Evolutionary conservation across 2,113 vertebrate genomes (phyloP).

Genomic region (Corapipo altera): DNA sequence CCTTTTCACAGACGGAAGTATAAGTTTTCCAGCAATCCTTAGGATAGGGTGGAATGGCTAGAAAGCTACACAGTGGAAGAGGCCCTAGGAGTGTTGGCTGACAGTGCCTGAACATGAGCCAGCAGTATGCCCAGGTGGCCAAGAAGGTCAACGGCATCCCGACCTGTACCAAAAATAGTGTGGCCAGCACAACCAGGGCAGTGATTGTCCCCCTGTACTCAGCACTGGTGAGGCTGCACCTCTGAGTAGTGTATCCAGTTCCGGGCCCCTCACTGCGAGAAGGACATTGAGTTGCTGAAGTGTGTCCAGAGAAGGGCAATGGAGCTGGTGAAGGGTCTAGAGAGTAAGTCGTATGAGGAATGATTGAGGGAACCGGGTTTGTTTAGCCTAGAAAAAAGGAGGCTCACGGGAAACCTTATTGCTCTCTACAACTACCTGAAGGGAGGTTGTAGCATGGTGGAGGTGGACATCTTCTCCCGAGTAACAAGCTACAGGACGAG

Average conservation of each 20-base stretch:
- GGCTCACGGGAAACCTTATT: not conserved
- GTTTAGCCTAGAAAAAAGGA: not conserved
- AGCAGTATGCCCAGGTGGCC: not conserved
- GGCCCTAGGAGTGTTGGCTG: not conserved
- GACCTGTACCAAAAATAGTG: rapidly evolving
- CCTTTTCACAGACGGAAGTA: not conserved
- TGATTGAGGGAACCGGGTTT: rapidly evolving
- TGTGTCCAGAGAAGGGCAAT: rapidly evolving
- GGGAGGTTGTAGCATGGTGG: no score
- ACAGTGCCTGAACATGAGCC: rapidly evolving
- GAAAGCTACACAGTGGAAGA: not conserved
- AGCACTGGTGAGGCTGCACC: no score
- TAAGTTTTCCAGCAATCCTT: not conserved
- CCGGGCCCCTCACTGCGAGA: no score
- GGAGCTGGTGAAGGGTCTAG: not conserved
- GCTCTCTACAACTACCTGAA: not conserved
- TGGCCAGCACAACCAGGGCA: not conserved
- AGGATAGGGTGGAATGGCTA: not conserved
- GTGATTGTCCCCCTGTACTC: rapidly evolving
- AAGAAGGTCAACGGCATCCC: not conserved
- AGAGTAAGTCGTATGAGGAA: not conserved
- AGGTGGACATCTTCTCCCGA: not conserved
- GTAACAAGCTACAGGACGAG: rapidly evolving
- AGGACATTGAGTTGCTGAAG: not conserved
- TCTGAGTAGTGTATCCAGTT: rapidly evolving